Evolutionary conservation across 2,888 invertebrate species (phyloP), one percentile per base, ranked within the genome.

Genomic region (Ischnus inquisitorius): DNA sequence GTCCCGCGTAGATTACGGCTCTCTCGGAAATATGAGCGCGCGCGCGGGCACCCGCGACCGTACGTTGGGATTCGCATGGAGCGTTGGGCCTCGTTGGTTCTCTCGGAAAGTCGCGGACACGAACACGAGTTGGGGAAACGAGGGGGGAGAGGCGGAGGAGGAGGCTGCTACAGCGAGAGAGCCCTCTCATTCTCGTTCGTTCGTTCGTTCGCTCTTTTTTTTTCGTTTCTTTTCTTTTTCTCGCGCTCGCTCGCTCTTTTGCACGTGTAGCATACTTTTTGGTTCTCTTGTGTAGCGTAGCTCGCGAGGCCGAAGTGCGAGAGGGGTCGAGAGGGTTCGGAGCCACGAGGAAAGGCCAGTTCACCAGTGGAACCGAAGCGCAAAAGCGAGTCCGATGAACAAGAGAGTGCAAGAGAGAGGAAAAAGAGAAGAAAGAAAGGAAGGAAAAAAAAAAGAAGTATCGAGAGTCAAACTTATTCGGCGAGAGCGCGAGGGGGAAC

Each of bases 11-110:
- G 81, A 85, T 83, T 86, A 85, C 82, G 81, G 79, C 80, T 83
- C 84, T 84, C 84, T 85, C 77, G 84, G 85, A 85, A 86, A 84
- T 86, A 86, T 79, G 83, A 78, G 76, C 77, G 79, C 57, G 71
- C 57, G 78, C 46, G 65, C 72, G 60, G 41, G 16, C 43, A 64
- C 57, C 60, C 43, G 64, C 75, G 84, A 71, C 69, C 79, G 79
- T 48, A 60, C 79, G 64, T 67, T 75, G 69, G 72, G 84, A 71
- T 76, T 76, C 57, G 41, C 14, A 51, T 14, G 19, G 25, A 25
- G 46, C 25, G 72, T 72, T 60, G 68, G 74, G 74, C 48, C 82
- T 54, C 81, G 85, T 83, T 60, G 86, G 71, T 76, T 77, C 78
- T 68, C 72, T 57, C 81, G 83, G 79, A 78, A 78, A 62, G 60